Evolutionary conservation across 1,140 invertebrate species (phyloP), one percentile per base, ranked within the genome.

Genomic region (Drosophila varians): DNA sequence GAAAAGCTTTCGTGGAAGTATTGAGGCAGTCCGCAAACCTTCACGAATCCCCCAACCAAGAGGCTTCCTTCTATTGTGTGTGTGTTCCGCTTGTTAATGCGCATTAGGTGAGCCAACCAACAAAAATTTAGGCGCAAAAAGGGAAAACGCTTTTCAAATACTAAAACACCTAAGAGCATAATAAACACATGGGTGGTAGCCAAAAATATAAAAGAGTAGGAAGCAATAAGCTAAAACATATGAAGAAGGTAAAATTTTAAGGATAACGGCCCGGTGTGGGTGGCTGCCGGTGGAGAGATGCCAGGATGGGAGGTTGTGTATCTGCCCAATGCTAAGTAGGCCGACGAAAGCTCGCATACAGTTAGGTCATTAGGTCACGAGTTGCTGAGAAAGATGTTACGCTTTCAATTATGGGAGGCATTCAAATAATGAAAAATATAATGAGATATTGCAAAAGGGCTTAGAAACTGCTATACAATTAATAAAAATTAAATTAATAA

Each of bases 1-100:
- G 79, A 84, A 84, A 84, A 82, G 74, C 74, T 74, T 70, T 52
- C 12, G 38, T 62, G 79, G 61, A 73, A 69, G 54, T 57, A 71
- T 74, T 60, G 56, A 57, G 58, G 62, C 69, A 80, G 36, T 54
- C 68, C 68, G 38, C 18, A 52, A 57, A 58, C 38, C 49, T 16
- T 21, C 48, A 5, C 14, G 12, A 12, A 38, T 38, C 21, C 21
- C 21, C 21, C 21, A 21, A 19, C 26, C 7, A 53, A 60, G 47
- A 47, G n/a, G n/a, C n/a, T 46, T 53, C 14, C 60, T 36, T 36
- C 38, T 40, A 49, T n/a, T n/a, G 45, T 49, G 65, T 49, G 9
- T 18, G 18, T 23, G 16, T 52, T 34, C 43, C 12, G 19, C 6
- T 26, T 25, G 40, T 40, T 56, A 77, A 73, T 77, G 54, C 74